A percentile compares a stretch with the other conserved stretches of the same genome.
phyloP scores from a whole-genome alignment of 2,797 vertebrate species.

The Gambusia yucatana region DNA sequence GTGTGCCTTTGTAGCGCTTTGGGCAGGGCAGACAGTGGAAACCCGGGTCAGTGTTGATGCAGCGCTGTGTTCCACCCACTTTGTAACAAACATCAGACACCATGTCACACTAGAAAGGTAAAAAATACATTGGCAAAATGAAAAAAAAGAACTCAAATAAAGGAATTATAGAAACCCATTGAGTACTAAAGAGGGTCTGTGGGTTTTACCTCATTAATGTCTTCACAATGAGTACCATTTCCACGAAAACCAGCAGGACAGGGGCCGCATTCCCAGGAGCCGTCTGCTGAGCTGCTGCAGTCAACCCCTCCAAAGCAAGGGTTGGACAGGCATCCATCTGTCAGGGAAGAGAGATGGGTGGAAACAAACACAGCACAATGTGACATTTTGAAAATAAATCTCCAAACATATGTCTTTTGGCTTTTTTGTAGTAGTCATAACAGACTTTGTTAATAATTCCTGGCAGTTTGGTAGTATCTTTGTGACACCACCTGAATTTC shows the following conservation, averaged over 20 bases:
- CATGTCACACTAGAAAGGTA: conserved; percentile 86
- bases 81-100: conserved; percentile 92
- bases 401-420: neutral
- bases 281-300: conserved; percentile 93
- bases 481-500: neutral
- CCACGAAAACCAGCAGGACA: conserved; percentile 93
- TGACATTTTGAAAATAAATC: conserved; percentile 1
- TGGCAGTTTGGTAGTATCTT: neutral
- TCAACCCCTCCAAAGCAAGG: conserved; percentile 94
- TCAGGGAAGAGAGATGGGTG: conserved; percentile 29
- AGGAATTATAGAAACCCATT: conserved; percentile 8
- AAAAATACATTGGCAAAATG: conserved; percentile 16
- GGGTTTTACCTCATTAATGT: conserved; percentile 91
- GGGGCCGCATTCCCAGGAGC: conserved; percentile 95
- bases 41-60: conserved; percentile 93
- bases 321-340: conserved; percentile 96
- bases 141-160: conserved; percentile 13
- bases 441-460: neutral
- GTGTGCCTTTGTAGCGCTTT: conserved; percentile 92
- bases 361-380: conserved; percentile 19
- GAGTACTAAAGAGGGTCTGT: conserved; percentile 16
- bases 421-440: neutral
- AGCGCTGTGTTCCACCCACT: conserved; percentile 85
- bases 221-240: conserved; percentile 92
- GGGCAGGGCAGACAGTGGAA: conserved; percentile 97